These are phyloP conservation scores for Bombylius major DNA, from an alignment of 2,888 invertebrate genomes.

Conservation along the genomic window DNA sequence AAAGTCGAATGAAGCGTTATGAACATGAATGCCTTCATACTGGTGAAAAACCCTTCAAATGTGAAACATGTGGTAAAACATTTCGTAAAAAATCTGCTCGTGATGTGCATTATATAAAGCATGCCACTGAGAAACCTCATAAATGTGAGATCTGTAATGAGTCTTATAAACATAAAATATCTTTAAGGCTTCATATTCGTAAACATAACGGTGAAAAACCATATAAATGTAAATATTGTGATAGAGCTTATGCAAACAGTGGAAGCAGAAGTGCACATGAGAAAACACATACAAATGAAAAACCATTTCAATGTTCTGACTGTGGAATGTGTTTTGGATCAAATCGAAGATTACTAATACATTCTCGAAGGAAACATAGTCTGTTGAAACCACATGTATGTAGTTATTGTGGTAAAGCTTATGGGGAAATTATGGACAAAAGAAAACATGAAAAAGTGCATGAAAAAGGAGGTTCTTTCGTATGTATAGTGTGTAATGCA, in stretches of 20 bases:
- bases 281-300: background rate
- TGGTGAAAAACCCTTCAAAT: background rate
- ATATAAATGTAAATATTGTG: background rate
- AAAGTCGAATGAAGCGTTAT: background rate
- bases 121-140: background rate
- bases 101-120: background rate
- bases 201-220: background rate
- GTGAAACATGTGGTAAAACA: background rate
- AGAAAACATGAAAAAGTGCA: too few relatives aligned
- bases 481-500: background rate
- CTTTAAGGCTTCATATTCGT: too few relatives aligned
- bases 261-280: background rate
- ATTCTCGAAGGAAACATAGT: background rate
- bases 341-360: background rate
- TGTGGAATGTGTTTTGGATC: background rate
- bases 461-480: background rate
- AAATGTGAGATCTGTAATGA: background rate
- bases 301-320: background rate
- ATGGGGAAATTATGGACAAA: too few relatives aligned
- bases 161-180: too few relatives aligned
- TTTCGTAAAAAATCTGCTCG: background rate
- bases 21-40: background rate
- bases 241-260: background rate
- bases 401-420: background rate
- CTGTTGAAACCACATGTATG: background rate